Evolutionary conservation across 2,113 vertebrate genomes (phyloP), one percentile per base, ranked within the genome.

Genomic region (Phaethornis superciliosus): DNA sequence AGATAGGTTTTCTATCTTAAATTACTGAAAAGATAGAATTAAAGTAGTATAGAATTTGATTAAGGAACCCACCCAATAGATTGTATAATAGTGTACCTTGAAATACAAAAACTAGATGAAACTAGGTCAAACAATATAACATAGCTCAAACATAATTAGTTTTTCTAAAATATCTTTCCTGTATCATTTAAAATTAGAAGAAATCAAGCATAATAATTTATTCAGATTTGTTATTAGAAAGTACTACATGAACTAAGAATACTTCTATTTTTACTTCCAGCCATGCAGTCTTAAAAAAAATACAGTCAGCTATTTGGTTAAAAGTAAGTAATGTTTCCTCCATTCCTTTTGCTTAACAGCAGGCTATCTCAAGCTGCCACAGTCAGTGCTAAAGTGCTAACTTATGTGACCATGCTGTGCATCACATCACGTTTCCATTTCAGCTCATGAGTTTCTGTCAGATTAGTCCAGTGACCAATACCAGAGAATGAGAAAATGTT

Each of bases 351-450:
- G 42, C 81, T 87, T 88, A 97, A 85, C 94, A 96, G 94, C 81
- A 95, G 83, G 92, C 37, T 90, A 84, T 92, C 64, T 94, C 92
- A 93, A 93, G 89, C 85, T 97, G 94, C 92, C 81, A 72, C 19
- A 94, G 82, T 72, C 64, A 4, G 85, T 84, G 67, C 83, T 95
- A 35, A 96, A 94, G 92, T 89, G 94, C 94, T 94, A 97, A 95
- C 82, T 95, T 90, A 81, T 81, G 91, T 68, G 75, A 89, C 80
- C 94, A 92, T 68, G 85, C 92, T 95, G 89, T 63, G 93, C 81
- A 81, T 78, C 83, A 85, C 89, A 85, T 93, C 72, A 88, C 75
- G 32, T 85, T 97, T 64, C 87, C 56, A 93, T 91, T 89, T 91
- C 81, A 93, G 72, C 67, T 96, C 76, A 65, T 79, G 81, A 85